phyloP scores from a whole-genome alignment of 2,888 invertebrate species.

The Heliothis peltigera region DNA sequence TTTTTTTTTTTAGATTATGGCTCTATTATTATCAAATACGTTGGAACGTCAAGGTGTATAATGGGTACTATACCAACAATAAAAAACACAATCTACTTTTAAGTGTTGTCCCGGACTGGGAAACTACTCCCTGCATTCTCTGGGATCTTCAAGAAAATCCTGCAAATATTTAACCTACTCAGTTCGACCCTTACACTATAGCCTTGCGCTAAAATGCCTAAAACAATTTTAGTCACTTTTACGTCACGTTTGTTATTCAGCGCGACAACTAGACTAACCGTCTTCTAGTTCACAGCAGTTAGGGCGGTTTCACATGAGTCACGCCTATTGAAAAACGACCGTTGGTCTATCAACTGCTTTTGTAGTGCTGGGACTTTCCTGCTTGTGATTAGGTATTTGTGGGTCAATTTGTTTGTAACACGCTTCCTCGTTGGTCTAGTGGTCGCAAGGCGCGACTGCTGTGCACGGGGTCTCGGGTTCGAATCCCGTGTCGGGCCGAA shows the following conservation, averaged over 20 bases:
- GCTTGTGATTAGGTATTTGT: slow-evolving; percentile 19
- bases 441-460: no score
- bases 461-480: no score
- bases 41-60: no score
- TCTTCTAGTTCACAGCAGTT: slow-evolving; percentile 33
- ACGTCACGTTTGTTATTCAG: slow-evolving; percentile 39
- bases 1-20: not conserved
- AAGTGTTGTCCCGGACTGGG: no score
- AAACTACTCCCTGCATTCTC: no score
- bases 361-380: not conserved
- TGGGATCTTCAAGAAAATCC: no score
- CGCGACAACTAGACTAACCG: slow-evolving; percentile 36
- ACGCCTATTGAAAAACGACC: slow-evolving; percentile 16
- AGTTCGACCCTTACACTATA: not conserved
- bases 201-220: slow-evolving; percentile 22
- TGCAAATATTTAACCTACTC: no score
- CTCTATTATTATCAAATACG: not conserved
- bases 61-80: no score
- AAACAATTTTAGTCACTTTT: slow-evolving; percentile 25
- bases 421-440: no score
- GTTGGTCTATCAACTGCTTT: slow-evolving; percentile 3
- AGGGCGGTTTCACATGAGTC: slow-evolving; percentile 38
- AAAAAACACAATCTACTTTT: no score
- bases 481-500: no score
- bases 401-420: not conserved